A percentile compares a stretch with the other conserved stretches of the same genome.
Evolutionary conservation across 2,797 vertebrate genomes (phyloP).

Genomic region (Spinus olivaceus): DNA sequence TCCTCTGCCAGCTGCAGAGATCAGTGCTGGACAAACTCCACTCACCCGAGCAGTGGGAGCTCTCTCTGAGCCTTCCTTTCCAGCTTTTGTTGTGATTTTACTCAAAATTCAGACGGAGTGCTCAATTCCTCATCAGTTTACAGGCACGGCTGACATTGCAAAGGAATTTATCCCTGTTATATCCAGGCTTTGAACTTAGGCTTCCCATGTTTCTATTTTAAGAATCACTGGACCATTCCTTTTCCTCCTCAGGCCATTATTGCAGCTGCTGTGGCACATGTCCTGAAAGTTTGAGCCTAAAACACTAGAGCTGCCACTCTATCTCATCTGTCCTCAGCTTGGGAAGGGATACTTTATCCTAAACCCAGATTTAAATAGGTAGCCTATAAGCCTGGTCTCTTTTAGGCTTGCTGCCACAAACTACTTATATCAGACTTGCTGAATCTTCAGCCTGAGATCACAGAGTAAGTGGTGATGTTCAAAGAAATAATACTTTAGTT

Average conservation of each 20-base stretch:
- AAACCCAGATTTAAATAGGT: not conserved
- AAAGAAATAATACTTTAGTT: not conserved
- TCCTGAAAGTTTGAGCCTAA: not conserved
- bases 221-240: not conserved
- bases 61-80: not conserved
- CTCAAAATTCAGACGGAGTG: rapidly evolving
- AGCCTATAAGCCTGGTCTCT: not conserved
- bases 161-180: rapidly evolving
- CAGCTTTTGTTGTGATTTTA: rapidly evolving
- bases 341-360: not conserved
- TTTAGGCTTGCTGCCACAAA: not conserved
- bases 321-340: not conserved
- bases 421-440: not conserved
- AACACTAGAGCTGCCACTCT: not conserved
- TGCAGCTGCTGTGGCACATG: conserved; percentile 23
- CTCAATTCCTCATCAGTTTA: not conserved
- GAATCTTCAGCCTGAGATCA: not conserved
- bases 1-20: not conserved
- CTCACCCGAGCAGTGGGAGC: rapidly evolving
- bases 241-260: not conserved
- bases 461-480: not conserved
- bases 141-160: not conserved
- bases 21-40: rapidly evolving
- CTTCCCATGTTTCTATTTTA: not conserved
- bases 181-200: not conserved